Evolutionary conservation across 2,113 vertebrate species (phyloP), one percentile per base, ranked within the genome.

Genomic region (Oriolus oriolus): DNA sequence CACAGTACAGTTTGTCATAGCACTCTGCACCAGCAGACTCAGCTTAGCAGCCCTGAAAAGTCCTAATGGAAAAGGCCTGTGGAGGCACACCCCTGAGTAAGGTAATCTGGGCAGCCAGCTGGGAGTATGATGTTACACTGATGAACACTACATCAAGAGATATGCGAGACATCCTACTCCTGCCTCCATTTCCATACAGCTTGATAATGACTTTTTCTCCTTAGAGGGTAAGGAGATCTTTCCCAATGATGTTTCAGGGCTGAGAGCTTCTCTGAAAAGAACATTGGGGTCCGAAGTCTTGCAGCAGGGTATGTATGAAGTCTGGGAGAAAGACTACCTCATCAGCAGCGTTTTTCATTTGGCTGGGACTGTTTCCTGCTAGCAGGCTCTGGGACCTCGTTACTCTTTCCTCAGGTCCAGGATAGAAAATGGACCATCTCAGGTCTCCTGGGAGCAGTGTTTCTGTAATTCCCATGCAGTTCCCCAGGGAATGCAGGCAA

Each of bases 81-180:
- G 11, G 49, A 85, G 50, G 74, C 65, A 54, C 0, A 0, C 37
- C 71, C 81, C 42, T 3, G 31, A 44, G 59, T 61, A 87, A 93
- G 75, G 73, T 2, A 87, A 90, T 97, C 65, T 79, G 54, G 28
- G 39, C 4, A 5, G 76, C 70, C 85, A 82, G 60, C 84, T 81
- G 81, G 68, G 94, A 96, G 83, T 93, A 93, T 95, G 89, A 92
- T 84, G 78, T 93, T 97, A 78, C 89, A 70, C 65, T 79, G 96
- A 89, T 82, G 77, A 13, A 2, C 45, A 19, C 82, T 66, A 69
- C 83, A 76, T 41, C 59, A 23, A 84, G 74, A 90, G 65, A 74
- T 33, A 35, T 0, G 15, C 0, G 33, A 89, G 60, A 70, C 64
- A 87, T 74, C n/a, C 81, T 80, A 84, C 85, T 78, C 94, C 95